Evolutionary conservation across 2,888 invertebrate species (phyloP), one percentile per base, ranked within the genome.

Genomic region (Amorpha juglandis): DNA sequence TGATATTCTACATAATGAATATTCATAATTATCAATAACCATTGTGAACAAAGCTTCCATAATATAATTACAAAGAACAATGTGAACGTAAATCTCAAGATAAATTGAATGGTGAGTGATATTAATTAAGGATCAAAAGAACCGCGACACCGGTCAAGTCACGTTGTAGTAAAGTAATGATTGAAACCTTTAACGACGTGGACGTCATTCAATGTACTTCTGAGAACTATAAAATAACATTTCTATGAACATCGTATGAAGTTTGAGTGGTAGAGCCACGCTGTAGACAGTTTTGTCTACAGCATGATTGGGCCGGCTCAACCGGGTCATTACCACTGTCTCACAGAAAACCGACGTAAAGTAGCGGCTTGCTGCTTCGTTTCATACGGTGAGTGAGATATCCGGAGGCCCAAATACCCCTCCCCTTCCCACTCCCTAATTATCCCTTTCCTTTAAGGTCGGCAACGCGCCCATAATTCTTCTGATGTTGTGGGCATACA

Each of bases 121-220:
- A 89, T 88, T 88, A 87, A 90, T 87, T 80, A 82, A 75, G 75
- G 83, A 89, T 89, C 89, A 89, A 89, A 89, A 82, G 84, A 74
- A 78, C 86, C 86, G 86, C 82, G 74, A 80, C 81, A 81, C 84
- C 77, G 78, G 80, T 82, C 80, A 83, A 81, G 82, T 85, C 83
- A 78, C 76, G 65, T 63, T n/a, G 35, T 33, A 16, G 72, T 77
- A 78, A 77, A 81, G 80, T 82, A 80, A 82, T 79, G 80, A 81
- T 80, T 77, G 80, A 83, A 83, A 74, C 74, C 75, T 76, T 76
- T 86, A 85, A 84, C 81, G 82, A 85, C 81, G 83, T 78, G 74
- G 74, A 79, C 81, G 80, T 81, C 81, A 75, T 77, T 75, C 73
- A 70, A 78, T 78, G 71, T 70, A 77, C 72, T 84, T 86, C 83